phyloP scores from a whole-genome alignment of 1,140 invertebrate genomes.

The Pectinophora gossypiella region DNA sequence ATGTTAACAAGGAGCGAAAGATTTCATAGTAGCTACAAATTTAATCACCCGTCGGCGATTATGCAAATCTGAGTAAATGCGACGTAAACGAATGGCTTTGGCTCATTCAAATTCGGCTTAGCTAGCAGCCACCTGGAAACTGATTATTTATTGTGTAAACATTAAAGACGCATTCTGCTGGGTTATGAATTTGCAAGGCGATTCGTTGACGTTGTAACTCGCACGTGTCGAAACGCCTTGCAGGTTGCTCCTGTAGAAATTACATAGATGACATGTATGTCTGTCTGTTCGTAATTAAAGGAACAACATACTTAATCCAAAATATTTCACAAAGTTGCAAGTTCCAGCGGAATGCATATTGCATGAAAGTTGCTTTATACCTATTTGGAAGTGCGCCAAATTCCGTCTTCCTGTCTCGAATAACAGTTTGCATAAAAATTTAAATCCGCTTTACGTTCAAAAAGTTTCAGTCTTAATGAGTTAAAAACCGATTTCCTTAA shows the following conservation, averaged over 20 bases:
- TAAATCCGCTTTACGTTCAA: not conserved
- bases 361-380: no score
- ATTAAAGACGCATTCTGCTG: not conserved
- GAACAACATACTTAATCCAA: no score
- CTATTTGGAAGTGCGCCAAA: not conserved
- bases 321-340: no score
- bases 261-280: no score
- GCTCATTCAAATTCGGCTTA: not conserved
- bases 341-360: no score
- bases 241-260: no score
- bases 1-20: not conserved
- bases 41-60: not conserved
- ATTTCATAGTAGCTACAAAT: not conserved
- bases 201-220: no score
- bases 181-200: no score
- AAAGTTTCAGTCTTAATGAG: no score
- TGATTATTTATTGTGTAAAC: not conserved
- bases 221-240: no score
- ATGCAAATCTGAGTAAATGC: not conserved
- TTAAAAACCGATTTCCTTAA: no score
- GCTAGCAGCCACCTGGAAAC: not conserved
- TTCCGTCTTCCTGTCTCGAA: not conserved
- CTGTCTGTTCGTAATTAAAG: no score
- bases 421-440: not conserved
- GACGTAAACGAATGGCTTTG: not conserved